Conservation (phyloP, 2,113 vertebrate genomes). For the Podilymbus podiceps region DNA sequence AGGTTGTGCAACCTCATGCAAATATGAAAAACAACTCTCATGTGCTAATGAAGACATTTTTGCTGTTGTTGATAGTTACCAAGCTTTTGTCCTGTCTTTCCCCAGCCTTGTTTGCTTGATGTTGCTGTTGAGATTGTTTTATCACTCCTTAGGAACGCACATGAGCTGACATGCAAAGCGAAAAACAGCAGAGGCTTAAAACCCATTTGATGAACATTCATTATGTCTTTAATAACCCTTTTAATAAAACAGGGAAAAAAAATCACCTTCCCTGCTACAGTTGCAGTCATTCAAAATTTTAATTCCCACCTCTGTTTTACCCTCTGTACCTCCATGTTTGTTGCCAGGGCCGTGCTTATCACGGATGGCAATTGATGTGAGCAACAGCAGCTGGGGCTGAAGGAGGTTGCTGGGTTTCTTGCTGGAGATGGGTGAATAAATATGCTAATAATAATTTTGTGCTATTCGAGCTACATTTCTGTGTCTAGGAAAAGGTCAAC, state of each 20-base stretch:
- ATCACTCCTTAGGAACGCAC: not conserved
- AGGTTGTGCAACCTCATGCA: not conserved
- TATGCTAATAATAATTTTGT: not conserved
- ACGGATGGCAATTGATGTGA: not conserved
- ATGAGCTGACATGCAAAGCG: not conserved
- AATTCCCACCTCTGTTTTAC: not conserved
- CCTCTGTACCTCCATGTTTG: not conserved
- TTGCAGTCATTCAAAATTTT: not conserved
- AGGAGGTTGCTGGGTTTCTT: not conserved
- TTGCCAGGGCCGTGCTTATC: not conserved
- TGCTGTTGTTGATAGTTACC: not conserved
- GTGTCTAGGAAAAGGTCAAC: not conserved
- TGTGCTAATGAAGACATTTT: not conserved
- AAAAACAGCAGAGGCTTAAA: not conserved
- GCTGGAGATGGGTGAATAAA: not conserved
- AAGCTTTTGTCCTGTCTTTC: not conserved
- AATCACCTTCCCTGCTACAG: not conserved
- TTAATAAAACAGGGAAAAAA: not conserved
- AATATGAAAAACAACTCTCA: not conserved
- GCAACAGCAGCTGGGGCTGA: not conserved
- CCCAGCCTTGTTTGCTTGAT: not conserved
- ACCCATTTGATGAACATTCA: not conserved
- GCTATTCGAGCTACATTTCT: not conserved
- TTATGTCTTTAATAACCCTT: not conserved
- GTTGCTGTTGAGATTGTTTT: not conserved